Conservation (phyloP, 2,113 vertebrate species). For the Machaerirhynchus nigripectus region DNA sequence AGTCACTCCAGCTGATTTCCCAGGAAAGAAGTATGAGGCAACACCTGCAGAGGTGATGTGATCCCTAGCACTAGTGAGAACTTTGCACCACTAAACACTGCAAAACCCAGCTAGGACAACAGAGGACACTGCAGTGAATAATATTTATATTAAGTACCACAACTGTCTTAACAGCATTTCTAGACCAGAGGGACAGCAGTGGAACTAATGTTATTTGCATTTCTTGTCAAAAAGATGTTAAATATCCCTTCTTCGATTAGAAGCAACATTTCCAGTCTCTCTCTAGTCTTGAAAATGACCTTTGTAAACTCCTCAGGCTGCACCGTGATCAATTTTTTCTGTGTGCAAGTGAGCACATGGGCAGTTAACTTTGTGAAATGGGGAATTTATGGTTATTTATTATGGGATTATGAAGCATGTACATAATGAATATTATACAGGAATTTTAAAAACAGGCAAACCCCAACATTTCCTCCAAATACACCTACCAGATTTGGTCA, state of each 20-base stretch:
- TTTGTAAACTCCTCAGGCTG: slow-evolving; percentile 8
- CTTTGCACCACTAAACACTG: background rate
- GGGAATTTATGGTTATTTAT: slow-evolving; percentile 9
- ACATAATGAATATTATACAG: background rate
- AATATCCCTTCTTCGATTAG: slow-evolving; percentile 3
- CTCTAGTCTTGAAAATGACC: slow-evolving; percentile 15
- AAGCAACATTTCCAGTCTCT: background rate
- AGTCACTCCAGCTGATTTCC: background rate
- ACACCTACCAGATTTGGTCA: background rate
- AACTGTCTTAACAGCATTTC: background rate
- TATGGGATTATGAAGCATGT: background rate
- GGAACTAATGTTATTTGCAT: slow-evolving; percentile 5
- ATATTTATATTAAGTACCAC: background rate
- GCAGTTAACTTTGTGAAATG: slow-evolving; percentile 13
- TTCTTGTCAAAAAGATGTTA: slow-evolving; percentile 24
- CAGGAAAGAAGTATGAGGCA: rapidly evolving
- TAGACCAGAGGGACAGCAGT: background rate
- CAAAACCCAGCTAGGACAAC: background rate
- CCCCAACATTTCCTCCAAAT: background rate
- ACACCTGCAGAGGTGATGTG: background rate
- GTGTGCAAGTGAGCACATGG: background rate
- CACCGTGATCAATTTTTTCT: slow-evolving; percentile 14
- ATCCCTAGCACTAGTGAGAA: background rate
- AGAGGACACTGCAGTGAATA: background rate
- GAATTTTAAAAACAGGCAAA: background rate